A percentile compares a stretch with the other conserved stretches of the same genome.
These are phyloP conservation scores for Falco punctatus DNA, from an alignment of 2,113 vertebrate species.

Conservation along the genomic window DNA sequence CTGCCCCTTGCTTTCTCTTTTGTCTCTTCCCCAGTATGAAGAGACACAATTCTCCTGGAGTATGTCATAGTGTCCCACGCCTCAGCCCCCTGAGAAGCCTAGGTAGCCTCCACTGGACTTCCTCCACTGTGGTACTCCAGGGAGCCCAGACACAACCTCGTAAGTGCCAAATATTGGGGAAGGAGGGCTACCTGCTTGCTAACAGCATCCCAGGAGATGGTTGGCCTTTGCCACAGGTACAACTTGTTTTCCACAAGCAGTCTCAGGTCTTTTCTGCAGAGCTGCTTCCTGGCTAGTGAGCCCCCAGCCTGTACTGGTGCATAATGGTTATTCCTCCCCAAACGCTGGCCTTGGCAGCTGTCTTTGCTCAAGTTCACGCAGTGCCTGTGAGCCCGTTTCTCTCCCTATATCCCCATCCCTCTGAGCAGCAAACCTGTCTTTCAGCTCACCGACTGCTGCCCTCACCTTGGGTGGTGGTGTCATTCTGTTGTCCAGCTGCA, in stretches of 20 bases:
- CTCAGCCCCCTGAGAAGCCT: neutral
- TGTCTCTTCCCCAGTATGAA: neutral
- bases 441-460: neutral
- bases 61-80: neutral
- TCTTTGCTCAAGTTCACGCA: neutral
- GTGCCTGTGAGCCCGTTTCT: neutral
- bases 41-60: neutral
- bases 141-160: neutral
- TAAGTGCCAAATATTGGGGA: neutral
- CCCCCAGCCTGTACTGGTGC: neutral
- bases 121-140: neutral
- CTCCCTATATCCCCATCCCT: neutral
- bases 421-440: neutral
- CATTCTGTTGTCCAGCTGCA: neutral
- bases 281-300: neutral
- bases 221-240: neutral
- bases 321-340: neutral
- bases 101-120: neutral
- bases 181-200: neutral
- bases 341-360: neutral
- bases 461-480: neutral
- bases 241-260: neutral
- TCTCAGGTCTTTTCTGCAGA: neutral
- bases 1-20: neutral
- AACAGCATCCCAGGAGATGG: neutral